Base-by-base conservation (phyloP, 2,888 invertebrate species). In the Drosophila kuntzei region DNA sequence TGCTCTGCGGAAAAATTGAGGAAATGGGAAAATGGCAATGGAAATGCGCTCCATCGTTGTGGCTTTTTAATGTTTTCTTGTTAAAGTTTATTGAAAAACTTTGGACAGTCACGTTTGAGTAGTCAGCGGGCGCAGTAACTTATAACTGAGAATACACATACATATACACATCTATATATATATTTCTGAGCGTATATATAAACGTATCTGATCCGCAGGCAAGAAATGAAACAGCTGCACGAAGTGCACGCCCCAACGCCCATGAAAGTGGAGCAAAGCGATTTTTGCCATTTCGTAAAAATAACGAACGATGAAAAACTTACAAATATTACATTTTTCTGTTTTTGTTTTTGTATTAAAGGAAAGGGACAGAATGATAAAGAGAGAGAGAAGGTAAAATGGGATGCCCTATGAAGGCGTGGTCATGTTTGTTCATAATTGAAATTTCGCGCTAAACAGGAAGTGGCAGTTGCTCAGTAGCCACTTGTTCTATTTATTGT, bases 51-150 rank as follows among this genome's bases (percentile, higher is more conserved):
- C 43, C 71, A 74, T 54, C 79, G 76, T 84, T 85, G 89, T 87
- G 84, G 84, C 87, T 89, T 89, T 89, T 87, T 85, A 87, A 87
- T 89, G 87, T 85, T 89, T 85, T 89, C 84, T 89, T 85, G 89
- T 85, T 85, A 81, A 85, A 89, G 87, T 85, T 85, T 85, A 85
- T 85, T 89, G 89, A 85, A 85, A 89, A 85, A 85, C 87, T 89
- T 85, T 85, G 82, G 82, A 75, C 85, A 87, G 85, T 87, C 89
- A 85, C 85, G 85, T 85, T 89, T 85, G 89, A 85, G 87, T 85
- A 89, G 85, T 89, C 89, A 84, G 85, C 82, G 79, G 86, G 82
- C 70, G 66, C 53, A 61, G 57, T 76, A 69, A 76, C 77, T 77
- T 75, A 82, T 79, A 81, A 67, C 63, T 59, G 46, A 11, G 43